phyloP scores from a whole-genome alignment of 2,113 vertebrate genomes.

The Cololabis saira region DNA sequence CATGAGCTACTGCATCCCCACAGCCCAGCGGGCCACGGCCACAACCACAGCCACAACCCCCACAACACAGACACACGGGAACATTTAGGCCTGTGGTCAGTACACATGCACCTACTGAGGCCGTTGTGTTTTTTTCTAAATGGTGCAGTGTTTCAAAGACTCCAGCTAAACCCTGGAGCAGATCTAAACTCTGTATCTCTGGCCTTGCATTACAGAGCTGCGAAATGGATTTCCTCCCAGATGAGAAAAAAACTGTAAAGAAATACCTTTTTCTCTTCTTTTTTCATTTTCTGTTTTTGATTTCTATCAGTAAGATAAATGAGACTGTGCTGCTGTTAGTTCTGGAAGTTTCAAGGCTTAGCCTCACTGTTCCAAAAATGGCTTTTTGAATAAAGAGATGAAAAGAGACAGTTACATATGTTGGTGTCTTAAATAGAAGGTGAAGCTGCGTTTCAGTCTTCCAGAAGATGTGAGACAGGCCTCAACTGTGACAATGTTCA shows the following conservation, averaged over 20 bases:
- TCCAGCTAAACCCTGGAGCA: constrained; percentile 24
- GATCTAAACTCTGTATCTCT: constrained; percentile 1
- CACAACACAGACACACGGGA: constrained; percentile 17
- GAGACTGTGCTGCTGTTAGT: not conserved
- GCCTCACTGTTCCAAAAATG: not conserved
- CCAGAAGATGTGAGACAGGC: too few species aligned
- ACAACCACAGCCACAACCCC: not conserved
- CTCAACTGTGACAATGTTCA: too few species aligned
- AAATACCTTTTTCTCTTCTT: constrained; percentile 15
- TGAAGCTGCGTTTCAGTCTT: too few species aligned
- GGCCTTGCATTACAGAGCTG: not conserved
- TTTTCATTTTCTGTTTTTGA: constrained; percentile 8
- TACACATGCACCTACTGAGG: constrained; percentile 27
- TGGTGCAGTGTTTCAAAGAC: constrained; percentile 10
- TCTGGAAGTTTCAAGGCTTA: not conserved
- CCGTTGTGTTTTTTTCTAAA: constrained; percentile 2
- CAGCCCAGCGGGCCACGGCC: constrained; percentile 24
- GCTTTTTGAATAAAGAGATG: not conserved
- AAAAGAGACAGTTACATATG: too few species aligned
- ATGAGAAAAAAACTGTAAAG: not conserved
- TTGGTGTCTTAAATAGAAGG: too few species aligned
- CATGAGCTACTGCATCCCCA: constrained; percentile 43
- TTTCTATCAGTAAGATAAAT: constrained; percentile 35
- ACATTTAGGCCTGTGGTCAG: constrained; percentile 23
- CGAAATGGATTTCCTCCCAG: not conserved